Conservation (phyloP, 1,140 invertebrate genomes). For the Zaprionus africanus region DNA sequence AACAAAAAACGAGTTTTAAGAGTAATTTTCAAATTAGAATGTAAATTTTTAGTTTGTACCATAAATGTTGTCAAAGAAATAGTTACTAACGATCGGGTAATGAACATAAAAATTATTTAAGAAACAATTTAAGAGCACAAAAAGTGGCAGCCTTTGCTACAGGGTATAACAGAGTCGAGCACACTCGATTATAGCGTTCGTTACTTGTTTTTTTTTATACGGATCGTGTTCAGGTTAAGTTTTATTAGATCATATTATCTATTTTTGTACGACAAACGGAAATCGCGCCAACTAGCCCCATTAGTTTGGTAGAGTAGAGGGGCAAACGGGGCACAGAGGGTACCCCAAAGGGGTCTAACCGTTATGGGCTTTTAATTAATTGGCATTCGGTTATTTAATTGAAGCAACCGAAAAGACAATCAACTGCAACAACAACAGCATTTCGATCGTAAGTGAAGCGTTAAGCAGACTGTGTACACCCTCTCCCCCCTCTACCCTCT, state of each 20-base stretch:
- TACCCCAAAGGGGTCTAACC: constrained; percentile 27
- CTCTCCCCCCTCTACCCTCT: not conserved
- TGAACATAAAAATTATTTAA: too few species aligned
- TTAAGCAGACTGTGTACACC: constrained; percentile 22
- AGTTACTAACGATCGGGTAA: too few species aligned
- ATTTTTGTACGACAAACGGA: constrained; percentile 70
- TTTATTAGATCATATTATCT: constrained; percentile 83
- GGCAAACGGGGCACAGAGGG: not conserved
- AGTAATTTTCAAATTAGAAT: too few species aligned
- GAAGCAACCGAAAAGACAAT: constrained; percentile 46
- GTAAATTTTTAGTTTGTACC: too few species aligned
- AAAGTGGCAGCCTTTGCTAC: too few species aligned
- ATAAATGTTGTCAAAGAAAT: too few species aligned
- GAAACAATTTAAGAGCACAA: fast-evolving
- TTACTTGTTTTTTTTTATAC: constrained; percentile 30
- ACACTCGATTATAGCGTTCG: not conserved
- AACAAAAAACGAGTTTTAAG: too few species aligned
- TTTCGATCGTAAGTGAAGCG: constrained; percentile 49
- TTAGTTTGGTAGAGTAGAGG: not conserved
- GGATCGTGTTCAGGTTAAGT: constrained; percentile 60
- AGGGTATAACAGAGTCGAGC: not conserved
- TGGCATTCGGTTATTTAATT: constrained; percentile 79
- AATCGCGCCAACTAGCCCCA: constrained; percentile 30
- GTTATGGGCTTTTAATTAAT: constrained; percentile 80
- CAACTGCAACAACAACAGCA: not conserved